phyloP scores from a whole-genome alignment of 2,888 invertebrate genomes.

The Melanophora roralis region DNA sequence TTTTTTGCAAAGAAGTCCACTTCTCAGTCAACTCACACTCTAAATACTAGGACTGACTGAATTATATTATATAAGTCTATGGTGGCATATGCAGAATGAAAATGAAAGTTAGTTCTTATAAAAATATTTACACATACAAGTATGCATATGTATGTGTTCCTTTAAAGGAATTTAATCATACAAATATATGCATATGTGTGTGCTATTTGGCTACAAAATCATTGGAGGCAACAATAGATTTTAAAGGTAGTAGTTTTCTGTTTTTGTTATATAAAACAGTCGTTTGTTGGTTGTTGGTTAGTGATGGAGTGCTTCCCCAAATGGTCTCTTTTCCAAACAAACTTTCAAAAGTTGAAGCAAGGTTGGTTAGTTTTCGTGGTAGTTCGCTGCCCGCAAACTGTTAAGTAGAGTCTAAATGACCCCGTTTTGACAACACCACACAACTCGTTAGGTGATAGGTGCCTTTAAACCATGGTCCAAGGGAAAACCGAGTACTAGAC shows the following conservation, averaged over 20 bases:
- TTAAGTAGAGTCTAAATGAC: no score
- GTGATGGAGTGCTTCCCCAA: not conserved
- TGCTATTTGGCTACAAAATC: slow-evolving; percentile 38
- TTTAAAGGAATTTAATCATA: not conserved
- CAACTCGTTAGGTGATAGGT: no score
- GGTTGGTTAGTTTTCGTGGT: no score
- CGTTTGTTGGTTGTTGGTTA: slow-evolving; percentile 2
- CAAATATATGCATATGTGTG: not conserved
- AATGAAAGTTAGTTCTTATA: not conserved
- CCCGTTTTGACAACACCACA: no score
- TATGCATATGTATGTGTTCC: not conserved
- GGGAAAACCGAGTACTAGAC: no score
- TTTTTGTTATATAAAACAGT: not conserved
- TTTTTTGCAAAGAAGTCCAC: slow-evolving; percentile 28
- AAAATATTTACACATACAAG: not conserved
- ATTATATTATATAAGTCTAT: no score
- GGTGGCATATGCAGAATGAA: not conserved
- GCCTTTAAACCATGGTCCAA: no score
- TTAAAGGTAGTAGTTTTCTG: slow-evolving; percentile 33
- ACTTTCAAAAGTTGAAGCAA: not conserved
- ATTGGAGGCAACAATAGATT: not conserved
- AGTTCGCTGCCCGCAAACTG: no score
- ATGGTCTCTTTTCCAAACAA: not conserved
- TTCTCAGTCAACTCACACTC: not conserved
- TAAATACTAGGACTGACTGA: not conserved